Percentiles rank a stretch among this genome's conserved stretches.
Evolutionary conservation across 2,113 vertebrate genomes (phyloP).

Genomic region (Sphyrna mokarran): DNA sequence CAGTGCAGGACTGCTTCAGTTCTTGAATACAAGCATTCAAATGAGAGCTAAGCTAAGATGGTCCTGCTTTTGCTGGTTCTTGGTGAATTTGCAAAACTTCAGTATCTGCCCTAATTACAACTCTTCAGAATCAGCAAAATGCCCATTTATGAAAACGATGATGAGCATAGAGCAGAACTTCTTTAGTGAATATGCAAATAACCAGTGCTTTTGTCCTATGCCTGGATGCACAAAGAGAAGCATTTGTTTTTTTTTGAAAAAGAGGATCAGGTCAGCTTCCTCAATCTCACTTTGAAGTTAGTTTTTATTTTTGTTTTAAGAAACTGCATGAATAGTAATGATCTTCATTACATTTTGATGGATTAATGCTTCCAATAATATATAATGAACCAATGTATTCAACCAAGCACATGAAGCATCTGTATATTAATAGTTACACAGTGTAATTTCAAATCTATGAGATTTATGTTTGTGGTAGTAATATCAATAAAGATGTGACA

Average conservation of each 20-base stretch:
- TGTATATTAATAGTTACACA: not conserved
- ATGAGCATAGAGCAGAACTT: not conserved
- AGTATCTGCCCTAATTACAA: not conserved
- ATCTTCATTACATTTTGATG: not conserved
- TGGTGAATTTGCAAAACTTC: not conserved
- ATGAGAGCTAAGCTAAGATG: not conserved
- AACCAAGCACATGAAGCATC: not conserved
- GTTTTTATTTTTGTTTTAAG: not conserved
- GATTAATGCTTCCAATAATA: not conserved
- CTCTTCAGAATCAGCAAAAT: not conserved
- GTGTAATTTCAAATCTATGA: slow-evolving; percentile 19
- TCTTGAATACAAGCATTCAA: not conserved
- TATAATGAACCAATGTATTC: not conserved
- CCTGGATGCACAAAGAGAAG: not conserved
- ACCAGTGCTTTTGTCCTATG: not conserved
- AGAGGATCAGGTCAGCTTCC: not conserved
- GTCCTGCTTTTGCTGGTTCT: not conserved
- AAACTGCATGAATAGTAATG: not conserved
- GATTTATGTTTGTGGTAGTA: not conserved
- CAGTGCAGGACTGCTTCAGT: not conserved
- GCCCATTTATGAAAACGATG: not conserved
- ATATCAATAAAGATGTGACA: not conserved
- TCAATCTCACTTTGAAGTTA: not conserved
- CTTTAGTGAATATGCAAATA: not conserved
- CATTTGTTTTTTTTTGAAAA: not conserved